Evolutionary conservation across 2,888 invertebrate species (phyloP).

Genomic region (Ischnus inquisitorius): DNA sequence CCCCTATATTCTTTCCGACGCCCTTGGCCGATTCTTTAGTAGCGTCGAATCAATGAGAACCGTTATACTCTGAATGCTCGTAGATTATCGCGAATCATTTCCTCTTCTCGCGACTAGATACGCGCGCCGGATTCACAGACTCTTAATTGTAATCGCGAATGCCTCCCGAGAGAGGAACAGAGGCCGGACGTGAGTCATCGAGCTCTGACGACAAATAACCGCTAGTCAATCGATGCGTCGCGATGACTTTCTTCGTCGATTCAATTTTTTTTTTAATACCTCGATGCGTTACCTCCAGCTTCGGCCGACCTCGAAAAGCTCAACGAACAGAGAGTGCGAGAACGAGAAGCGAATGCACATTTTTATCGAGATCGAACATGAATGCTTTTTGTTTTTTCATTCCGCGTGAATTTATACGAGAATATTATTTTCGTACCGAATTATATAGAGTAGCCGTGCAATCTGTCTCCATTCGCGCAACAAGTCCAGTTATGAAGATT

Average conservation of each 20-base stretch:
- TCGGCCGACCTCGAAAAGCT: background rate
- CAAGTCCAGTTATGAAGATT: constrained; percentile 69
- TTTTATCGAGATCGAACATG: too few species aligned
- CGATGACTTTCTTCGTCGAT: background rate
- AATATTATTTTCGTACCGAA: constrained; percentile 33
- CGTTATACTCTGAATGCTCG: constrained; percentile 52
- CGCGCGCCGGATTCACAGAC: constrained; percentile 46
- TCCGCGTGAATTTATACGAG: constrained; percentile 34
- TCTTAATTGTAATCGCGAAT: constrained; percentile 61
- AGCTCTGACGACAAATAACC: constrained; percentile 15
- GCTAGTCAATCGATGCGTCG: constrained; percentile 12
- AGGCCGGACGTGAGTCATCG: constrained; percentile 56
- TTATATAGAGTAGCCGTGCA: constrained; percentile 40
- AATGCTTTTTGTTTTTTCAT: too few species aligned
- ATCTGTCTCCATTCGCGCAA: constrained; percentile 64
- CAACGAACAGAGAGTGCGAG: background rate
- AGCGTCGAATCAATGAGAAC: constrained; percentile 60
- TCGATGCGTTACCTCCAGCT: too few species aligned
- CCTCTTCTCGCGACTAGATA: constrained; percentile 33
- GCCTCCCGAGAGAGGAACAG: background rate
- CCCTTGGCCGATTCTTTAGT: background rate
- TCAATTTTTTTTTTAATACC: background rate
- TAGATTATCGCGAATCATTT: constrained; percentile 61
- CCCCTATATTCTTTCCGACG: background rate
- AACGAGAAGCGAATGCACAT: too few species aligned